Conservation (phyloP, 2,888 invertebrate species). For the Trachelus troglodyta region DNA sequence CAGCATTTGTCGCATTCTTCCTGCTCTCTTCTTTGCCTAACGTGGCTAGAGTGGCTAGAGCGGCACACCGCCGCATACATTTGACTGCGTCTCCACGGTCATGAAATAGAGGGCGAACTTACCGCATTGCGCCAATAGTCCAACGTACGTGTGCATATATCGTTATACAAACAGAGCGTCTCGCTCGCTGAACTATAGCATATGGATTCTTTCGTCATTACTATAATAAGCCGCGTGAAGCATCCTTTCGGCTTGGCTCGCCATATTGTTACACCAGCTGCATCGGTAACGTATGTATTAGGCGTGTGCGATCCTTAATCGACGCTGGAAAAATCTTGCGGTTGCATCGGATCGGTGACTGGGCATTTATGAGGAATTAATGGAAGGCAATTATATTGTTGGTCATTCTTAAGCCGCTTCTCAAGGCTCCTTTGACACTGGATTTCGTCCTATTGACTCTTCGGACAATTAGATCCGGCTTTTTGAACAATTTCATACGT, state of each 20-base stretch:
- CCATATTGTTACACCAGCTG: neutral
- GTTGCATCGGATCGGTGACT: neutral
- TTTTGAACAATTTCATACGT: neutral
- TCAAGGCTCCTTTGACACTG: neutral
- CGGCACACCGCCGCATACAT: neutral
- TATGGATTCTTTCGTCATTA: neutral
- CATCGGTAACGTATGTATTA: neutral
- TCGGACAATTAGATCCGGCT: neutral
- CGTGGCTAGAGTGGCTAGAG: neutral
- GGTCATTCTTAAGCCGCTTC: neutral
- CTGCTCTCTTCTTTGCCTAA: neutral
- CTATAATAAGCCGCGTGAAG: neutral
- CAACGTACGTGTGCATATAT: constrained; percentile 7
- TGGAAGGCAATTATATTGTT: neutral
- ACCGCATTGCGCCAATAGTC: constrained; percentile 51
- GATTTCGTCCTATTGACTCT: neutral
- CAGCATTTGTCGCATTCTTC: neutral
- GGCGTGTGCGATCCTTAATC: neutral
- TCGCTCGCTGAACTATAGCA: neutral
- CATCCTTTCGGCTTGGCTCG: neutral
- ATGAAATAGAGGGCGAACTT: constrained; percentile 49
- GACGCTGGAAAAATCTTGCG: neutral
- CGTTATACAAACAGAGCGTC: neutral
- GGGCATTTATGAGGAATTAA: neutral
- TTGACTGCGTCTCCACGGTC: constrained; percentile 37